A percentile compares a stretch with the other conserved stretches of the same genome.
These are phyloP conservation scores for Dunckerocampus dactyliophorus DNA, from an alignment of 2,113 vertebrate genomes.

Conservation along the genomic window DNA sequence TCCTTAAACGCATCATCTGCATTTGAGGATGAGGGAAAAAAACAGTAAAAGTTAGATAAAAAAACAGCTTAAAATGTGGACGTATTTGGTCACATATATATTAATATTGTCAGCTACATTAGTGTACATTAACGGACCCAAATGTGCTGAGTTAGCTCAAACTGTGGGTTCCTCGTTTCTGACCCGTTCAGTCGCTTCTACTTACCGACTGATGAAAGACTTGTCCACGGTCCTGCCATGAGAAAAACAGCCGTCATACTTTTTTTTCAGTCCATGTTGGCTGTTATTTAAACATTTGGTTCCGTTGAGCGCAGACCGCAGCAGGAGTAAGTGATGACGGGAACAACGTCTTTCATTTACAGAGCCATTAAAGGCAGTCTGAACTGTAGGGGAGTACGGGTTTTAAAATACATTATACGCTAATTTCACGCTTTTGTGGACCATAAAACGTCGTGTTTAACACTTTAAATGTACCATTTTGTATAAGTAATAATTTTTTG, in stretches of 20 bases:
- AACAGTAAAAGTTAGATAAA: neutral
- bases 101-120: neutral
- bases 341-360: constrained; percentile 29
- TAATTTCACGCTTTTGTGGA: no score
- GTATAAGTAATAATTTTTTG: no score
- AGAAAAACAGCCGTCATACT: constrained; percentile 26
- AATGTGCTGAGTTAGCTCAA: constrained; percentile 30
- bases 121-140: no score
- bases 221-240: constrained; percentile 54
- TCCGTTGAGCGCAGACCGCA: neutral
- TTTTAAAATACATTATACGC: neutral
- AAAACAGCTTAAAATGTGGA: neutral
- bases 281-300: constrained; percentile 1
- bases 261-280: constrained; percentile 33
- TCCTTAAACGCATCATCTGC: neutral
- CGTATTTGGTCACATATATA: no score
- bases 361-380: neutral
- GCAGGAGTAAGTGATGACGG: neutral
- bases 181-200: constrained; percentile 50
- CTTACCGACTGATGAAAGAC: constrained; percentile 26
- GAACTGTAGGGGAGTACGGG: neutral
- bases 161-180: neutral
- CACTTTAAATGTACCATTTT: no score
- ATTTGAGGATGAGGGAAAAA: neutral
- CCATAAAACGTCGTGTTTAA: no score